Evolutionary conservation across 2,113 vertebrate species (phyloP).

Genomic region (Urocolius indicus): DNA sequence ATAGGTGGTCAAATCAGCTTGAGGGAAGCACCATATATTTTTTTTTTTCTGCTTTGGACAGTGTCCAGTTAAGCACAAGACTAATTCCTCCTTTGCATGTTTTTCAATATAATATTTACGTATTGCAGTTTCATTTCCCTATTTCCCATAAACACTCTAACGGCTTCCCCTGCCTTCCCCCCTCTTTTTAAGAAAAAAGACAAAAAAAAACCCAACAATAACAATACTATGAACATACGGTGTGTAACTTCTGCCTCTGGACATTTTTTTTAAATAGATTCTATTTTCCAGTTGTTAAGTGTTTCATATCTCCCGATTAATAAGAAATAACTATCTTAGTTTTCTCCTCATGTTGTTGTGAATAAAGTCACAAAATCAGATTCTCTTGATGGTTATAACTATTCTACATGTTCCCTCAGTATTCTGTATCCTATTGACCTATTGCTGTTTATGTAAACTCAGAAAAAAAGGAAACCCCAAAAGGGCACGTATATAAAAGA

Average conservation of each 20-base stretch:
- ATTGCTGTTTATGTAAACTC: background rate
- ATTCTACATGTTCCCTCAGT: background rate
- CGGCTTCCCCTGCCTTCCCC: background rate
- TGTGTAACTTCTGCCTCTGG: background rate
- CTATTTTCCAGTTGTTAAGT: background rate
- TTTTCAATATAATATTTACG: background rate
- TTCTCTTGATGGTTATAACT: background rate
- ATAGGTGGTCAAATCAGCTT: background rate
- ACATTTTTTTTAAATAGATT: rapidly evolving
- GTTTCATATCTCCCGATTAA: background rate
- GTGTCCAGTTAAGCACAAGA: background rate
- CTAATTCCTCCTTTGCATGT: background rate
- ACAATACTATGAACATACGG: background rate
- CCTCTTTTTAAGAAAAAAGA: background rate
- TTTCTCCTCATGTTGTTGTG: background rate
- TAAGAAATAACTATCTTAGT: background rate
- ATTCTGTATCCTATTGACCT: background rate
- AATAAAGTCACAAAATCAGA: background rate
- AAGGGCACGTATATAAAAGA: background rate
- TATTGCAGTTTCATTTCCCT: background rate
- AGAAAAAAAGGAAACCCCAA: background rate
- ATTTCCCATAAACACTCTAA: background rate
- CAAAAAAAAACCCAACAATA: background rate
- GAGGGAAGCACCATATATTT: background rate
- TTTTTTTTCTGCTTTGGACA: background rate